These are phyloP conservation scores for Microplitis mediator DNA, from an alignment of 1,140 invertebrate genomes.

Conservation along the genomic window DNA sequence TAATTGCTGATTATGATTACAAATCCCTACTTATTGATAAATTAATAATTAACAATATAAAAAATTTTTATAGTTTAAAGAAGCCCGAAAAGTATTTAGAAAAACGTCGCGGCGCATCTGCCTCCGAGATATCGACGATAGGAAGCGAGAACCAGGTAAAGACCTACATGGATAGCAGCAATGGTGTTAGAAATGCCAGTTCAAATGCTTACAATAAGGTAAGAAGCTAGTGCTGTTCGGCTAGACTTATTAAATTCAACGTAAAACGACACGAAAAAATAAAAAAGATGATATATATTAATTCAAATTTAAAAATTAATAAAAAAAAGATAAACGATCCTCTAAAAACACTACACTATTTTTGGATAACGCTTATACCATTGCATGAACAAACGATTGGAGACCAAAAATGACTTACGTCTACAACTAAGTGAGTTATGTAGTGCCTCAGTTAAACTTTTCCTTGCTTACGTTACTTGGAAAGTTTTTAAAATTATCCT, in stretches of 20 bases:
- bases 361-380: slow-evolving; percentile 15
- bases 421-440: slow-evolving; percentile 8
- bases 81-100: slow-evolving; percentile 62
- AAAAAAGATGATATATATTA: background rate
- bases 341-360: slow-evolving; percentile 1
- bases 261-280: background rate
- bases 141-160: slow-evolving; percentile 83
- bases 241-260: background rate
- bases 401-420: slow-evolving; percentile 1
- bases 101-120: slow-evolving; percentile 58
- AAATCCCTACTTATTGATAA: too few species aligned
- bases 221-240: slow-evolving; percentile 56
- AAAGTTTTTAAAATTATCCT: too few species aligned
- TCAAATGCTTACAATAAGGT: slow-evolving; percentile 94
- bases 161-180: slow-evolving; percentile 95
- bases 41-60: background rate
- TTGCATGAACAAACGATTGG: slow-evolving; percentile 12
- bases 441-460: background rate
- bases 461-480: too few species aligned
- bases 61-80: slow-evolving; percentile 52
- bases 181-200: slow-evolving; percentile 80
- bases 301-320: background rate
- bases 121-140: slow-evolving; percentile 61
- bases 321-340: background rate
- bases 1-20: too few species aligned